These are phyloP conservation scores for Apostichopus parvimensis DNA, from an alignment of 35 echinoderm and acorn worm genomes.

Conservation along the genomic window DNA sequence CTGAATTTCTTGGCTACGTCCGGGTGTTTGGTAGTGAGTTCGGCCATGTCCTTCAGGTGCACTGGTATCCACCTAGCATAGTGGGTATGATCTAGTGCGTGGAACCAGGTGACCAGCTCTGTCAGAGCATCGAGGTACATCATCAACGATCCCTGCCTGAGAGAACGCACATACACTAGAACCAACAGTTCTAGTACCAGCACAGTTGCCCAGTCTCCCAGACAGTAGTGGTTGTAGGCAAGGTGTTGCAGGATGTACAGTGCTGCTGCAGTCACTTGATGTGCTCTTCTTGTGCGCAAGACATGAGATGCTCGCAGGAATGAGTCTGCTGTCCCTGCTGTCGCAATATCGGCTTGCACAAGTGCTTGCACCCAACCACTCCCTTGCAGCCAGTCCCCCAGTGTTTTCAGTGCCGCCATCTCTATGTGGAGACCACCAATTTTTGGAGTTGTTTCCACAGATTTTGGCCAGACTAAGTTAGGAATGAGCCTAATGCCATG, in stretches of 20 bases:
- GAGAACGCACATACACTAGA: not conserved
- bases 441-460: too few species aligned
- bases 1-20: not conserved
- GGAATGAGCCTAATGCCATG: too few species aligned
- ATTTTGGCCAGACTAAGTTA: too few species aligned
- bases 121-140: not conserved
- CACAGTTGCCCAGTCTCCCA: conserved; percentile 12
- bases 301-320: conserved; percentile 50
- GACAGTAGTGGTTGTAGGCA: not conserved
- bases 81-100: not conserved
- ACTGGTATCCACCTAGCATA: conserved; percentile 51
- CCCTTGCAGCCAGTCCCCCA: conserved; percentile 55
- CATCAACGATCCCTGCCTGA: not conserved
- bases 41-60: conserved; percentile 55
- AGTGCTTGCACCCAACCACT: conserved; percentile 58
- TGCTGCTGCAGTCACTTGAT: conserved; percentile 50
- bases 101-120: not conserved
- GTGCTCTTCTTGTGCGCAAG: conserved; percentile 32
- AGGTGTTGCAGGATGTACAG: not conserved
- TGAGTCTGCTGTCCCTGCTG: conserved; percentile 39
- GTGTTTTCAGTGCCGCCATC: conserved; percentile 55
- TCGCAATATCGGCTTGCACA: conserved; percentile 34
- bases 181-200: conserved; percentile 4
- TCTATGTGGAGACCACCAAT: conserved; percentile 63
- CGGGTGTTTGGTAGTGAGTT: not conserved